Conservation (phyloP, 2,888 invertebrate species). For the Troides aeacus region DNA sequence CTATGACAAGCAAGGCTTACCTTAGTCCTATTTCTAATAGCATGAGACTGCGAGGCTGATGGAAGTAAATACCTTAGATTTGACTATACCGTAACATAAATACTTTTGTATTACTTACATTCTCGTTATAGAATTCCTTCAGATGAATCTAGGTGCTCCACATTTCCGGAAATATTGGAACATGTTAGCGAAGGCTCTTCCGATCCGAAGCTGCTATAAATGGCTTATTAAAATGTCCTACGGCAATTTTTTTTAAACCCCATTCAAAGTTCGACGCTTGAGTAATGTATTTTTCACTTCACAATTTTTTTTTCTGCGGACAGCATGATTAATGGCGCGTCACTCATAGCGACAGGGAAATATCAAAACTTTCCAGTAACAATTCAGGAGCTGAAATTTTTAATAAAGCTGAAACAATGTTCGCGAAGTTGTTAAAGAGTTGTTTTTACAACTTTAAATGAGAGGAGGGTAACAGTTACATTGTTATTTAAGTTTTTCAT, state of each 20-base stretch:
- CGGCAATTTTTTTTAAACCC: conserved; percentile 13
- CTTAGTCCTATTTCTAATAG: no score
- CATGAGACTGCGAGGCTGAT: not conserved
- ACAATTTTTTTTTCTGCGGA: conserved; percentile 42
- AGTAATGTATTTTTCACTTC: conserved; percentile 33
- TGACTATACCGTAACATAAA: no score
- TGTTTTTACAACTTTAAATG: conserved; percentile 31
- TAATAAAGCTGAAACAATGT: conserved; percentile 40
- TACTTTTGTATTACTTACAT: no score
- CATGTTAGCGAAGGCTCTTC: not conserved
- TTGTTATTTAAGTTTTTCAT: not conserved
- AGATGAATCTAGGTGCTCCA: not conserved
- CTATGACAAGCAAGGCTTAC: no score
- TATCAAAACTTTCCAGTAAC: conserved; percentile 49
- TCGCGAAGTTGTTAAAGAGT: conserved; percentile 40
- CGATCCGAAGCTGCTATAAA: not conserved
- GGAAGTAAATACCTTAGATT: not conserved
- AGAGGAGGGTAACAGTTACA: conserved; percentile 3
- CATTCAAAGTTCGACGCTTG: conserved; percentile 20
- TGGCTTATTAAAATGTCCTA: conserved; percentile 1
- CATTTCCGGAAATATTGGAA: not conserved
- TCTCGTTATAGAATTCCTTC: no score
- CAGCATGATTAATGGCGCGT: conserved; percentile 56
- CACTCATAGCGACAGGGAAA: conserved; percentile 51
- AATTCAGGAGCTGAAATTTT: conserved; percentile 45